phyloP scores from a whole-genome alignment of 2,797 vertebrate species.

The Etheostoma nigrum region DNA sequence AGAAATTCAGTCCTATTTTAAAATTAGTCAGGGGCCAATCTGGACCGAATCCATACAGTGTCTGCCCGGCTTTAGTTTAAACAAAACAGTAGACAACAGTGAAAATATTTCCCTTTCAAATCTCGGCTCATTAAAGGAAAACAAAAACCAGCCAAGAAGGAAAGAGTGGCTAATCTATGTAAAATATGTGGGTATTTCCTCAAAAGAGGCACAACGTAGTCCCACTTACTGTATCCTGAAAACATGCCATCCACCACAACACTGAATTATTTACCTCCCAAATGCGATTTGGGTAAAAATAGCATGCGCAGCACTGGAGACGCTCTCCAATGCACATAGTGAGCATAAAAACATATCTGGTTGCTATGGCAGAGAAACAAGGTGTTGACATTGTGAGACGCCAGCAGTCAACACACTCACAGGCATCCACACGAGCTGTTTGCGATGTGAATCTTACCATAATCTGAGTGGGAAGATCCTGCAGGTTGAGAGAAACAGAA shows the following conservation, averaged over 20 bases:
- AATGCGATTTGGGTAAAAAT: slow-evolving; percentile 70
- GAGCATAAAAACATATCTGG: slow-evolving; percentile 32
- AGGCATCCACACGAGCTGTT: slow-evolving; percentile 13
- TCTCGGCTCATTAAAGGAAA: background rate
- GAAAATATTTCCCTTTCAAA: background rate
- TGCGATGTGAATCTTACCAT: slow-evolving; percentile 72
- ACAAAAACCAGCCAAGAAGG: background rate
- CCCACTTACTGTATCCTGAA: slow-evolving; percentile 34
- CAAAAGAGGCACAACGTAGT: slow-evolving; percentile 13
- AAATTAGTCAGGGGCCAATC: background rate
- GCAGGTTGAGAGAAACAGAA: slow-evolving; percentile 41
- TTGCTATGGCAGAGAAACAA: slow-evolving; percentile 32
- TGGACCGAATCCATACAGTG: background rate
- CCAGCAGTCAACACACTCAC: slow-evolving; percentile 34
- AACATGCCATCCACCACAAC: slow-evolving; percentile 38
- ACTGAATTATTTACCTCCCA: slow-evolving; percentile 77
- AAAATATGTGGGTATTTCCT: slow-evolving; percentile 11
- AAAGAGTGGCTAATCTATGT: background rate
- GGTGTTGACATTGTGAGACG: slow-evolving; percentile 45
- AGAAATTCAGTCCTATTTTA: background rate
- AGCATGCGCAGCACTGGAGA: slow-evolving; percentile 42
- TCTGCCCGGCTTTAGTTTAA: background rate
- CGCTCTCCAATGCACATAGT: slow-evolving; percentile 4
- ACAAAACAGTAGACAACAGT: background rate
- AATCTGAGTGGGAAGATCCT: slow-evolving; percentile 58